Conservation (phyloP, 2,113 vertebrate genomes). For the Varanus salvator region DNA sequence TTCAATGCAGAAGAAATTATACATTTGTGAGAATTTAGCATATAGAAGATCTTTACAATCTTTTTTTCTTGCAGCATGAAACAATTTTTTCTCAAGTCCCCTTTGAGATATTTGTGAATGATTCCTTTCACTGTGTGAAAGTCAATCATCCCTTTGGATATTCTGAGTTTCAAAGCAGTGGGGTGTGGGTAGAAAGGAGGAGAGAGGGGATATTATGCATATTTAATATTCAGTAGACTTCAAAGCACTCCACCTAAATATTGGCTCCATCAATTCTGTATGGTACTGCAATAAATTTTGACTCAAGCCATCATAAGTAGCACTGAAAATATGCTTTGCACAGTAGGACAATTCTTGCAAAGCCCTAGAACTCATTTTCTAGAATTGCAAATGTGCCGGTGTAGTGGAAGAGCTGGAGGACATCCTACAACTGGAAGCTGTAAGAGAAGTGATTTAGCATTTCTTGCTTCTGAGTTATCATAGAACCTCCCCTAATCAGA, state of each 20-base stretch:
- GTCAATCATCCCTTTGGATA: not conserved
- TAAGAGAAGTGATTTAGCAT: slow-evolving; percentile 4
- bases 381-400: not conserved
- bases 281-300: not conserved
- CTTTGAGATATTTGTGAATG: not conserved
- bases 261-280: not conserved
- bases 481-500: slow-evolving; percentile 18
- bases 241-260: not conserved
- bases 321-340: not conserved
- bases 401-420: not conserved
- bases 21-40: not conserved
- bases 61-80: not conserved
- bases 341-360: not conserved
- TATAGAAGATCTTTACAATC: not conserved
- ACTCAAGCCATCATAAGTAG: not conserved
- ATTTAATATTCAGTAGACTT: not conserved
- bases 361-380: not conserved
- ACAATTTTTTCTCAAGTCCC: not conserved
- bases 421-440: not conserved
- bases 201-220: too few species aligned
- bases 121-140: not conserved
- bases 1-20: not conserved
- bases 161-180: too few species aligned
- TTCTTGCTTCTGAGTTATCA: slow-evolving; percentile 10
- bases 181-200: too few species aligned